Evolutionary conservation across 2,888 invertebrate species (phyloP).

Genomic region (Leucoptera coffeella): DNA sequence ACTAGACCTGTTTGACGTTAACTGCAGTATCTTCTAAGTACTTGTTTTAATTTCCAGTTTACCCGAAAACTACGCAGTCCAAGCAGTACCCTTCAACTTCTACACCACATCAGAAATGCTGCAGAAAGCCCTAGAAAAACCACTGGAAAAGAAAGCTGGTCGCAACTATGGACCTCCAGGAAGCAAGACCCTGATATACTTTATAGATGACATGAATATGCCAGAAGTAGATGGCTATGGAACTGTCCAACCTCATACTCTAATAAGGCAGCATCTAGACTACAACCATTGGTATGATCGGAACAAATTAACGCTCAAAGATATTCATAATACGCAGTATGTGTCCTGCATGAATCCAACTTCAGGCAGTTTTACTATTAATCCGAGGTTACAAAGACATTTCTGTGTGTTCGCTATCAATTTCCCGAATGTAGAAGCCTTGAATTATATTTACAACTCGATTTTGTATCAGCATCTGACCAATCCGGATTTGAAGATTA

Average conservation of each 20-base stretch:
- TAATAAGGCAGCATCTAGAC: conserved; percentile 92
- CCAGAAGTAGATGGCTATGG: conserved; percentile 87
- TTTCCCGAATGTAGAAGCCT: conserved; percentile 74
- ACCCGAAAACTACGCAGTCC: conserved; percentile 79
- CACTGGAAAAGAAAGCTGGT: conserved; percentile 93
- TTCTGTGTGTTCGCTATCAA: conserved; percentile 85
- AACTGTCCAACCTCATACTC: conserved; percentile 93
- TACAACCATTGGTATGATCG: conserved; percentile 91
- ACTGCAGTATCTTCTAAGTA: too few species aligned
- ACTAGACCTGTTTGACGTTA: conserved; percentile 25
- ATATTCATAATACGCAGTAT: conserved; percentile 95
- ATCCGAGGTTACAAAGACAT: conserved; percentile 86
- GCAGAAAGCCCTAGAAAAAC: conserved; percentile 88
- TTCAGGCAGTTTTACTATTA: conserved; percentile 94
- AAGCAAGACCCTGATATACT: conserved; percentile 87
- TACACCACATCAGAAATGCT: conserved; percentile 93
- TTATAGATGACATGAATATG: conserved; percentile 98
- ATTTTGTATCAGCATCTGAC: conserved; percentile 82
- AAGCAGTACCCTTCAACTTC: conserved; percentile 93
- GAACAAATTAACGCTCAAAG: conserved; percentile 80
- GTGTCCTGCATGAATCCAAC: conserved; percentile 98
- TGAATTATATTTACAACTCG: conserved; percentile 82
- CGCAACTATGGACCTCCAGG: conserved; percentile 94
- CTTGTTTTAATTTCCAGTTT: conserved; percentile 49
- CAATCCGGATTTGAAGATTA: conserved; percentile 77